Evolutionary conservation across 2,888 invertebrate species (phyloP).

Genomic region (Lithophane semibrunnea): DNA sequence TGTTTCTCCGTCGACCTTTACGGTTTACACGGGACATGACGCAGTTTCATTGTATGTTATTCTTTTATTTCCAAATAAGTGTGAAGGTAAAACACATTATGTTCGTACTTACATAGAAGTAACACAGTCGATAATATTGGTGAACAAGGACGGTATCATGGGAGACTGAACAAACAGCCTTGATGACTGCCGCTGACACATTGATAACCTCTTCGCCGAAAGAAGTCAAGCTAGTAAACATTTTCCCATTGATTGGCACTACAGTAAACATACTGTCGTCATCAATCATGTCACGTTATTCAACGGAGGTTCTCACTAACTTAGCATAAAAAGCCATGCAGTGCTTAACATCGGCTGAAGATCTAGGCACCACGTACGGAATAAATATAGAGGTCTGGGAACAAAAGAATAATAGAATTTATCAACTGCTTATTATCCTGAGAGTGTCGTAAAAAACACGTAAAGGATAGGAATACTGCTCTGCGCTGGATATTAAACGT

Average conservation of each 20-base stretch:
- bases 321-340: constrained; percentile 65
- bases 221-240: constrained; percentile 51
- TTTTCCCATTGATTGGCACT: constrained; percentile 65
- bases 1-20: constrained; percentile 19
- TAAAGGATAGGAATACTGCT: background rate
- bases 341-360: constrained; percentile 58
- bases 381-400: constrained; percentile 52
- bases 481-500: constrained; percentile 18
- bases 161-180: constrained; percentile 55
- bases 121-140: constrained; percentile 16
- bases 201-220: constrained; percentile 52
- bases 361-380: constrained; percentile 55
- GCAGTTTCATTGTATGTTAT: constrained; percentile 25
- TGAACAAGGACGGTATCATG: constrained; percentile 32
- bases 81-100: constrained; percentile 32
- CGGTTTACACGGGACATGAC: constrained; percentile 30
- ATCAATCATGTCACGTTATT: constrained; percentile 59
- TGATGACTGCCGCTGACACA: constrained; percentile 54
- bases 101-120: background rate
- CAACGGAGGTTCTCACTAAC: constrained; percentile 49
- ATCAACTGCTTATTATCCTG: constrained; percentile 15
- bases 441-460: constrained; percentile 8
- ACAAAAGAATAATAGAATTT: constrained; percentile 36
- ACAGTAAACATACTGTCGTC: constrained; percentile 58
- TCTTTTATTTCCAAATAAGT: constrained; percentile 36